Evolutionary conservation across 2,888 invertebrate species (phyloP).

Genomic region (Boloria selene): DNA sequence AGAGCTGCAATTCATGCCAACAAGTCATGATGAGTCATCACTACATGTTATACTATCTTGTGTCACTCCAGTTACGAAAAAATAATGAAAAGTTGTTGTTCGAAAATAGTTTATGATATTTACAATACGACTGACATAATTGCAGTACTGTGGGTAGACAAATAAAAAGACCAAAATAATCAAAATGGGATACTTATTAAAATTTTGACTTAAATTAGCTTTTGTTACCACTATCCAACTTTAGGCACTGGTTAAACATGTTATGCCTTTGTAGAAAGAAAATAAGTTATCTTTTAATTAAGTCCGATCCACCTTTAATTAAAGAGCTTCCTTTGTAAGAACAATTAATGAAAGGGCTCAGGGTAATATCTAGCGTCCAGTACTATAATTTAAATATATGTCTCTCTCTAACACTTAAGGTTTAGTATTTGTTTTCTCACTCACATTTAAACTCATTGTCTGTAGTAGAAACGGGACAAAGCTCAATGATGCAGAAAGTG

Average conservation of each 20-base stretch:
- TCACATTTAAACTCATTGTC: neutral
- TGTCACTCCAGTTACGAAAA: too few species aligned
- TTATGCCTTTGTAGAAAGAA: conserved; percentile 1
- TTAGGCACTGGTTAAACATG: neutral
- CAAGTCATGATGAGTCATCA: too few species aligned
- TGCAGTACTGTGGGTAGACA: too few species aligned
- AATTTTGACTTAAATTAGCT: too few species aligned
- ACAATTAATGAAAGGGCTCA: conserved; percentile 23
- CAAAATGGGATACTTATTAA: too few species aligned
- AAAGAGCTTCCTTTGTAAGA: conserved; percentile 15
- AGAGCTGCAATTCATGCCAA: too few species aligned
- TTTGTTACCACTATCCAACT: neutral
- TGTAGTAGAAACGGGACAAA: neutral
- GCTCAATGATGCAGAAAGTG: neutral
- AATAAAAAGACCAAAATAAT: too few species aligned
- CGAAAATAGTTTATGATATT: too few species aligned
- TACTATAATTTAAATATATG: conserved; percentile 12
- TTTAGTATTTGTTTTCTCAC: conserved; percentile 4
- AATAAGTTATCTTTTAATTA: conserved; percentile 26
- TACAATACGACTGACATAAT: too few species aligned
- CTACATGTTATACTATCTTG: too few species aligned
- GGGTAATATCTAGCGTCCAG: conserved; percentile 14
- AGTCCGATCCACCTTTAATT: conserved; percentile 20
- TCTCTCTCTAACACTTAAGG: conserved; percentile 6
- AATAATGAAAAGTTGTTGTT: too few species aligned